Conservation (phyloP, 2,888 invertebrate species). For the Trachelus iudaicus region DNA sequence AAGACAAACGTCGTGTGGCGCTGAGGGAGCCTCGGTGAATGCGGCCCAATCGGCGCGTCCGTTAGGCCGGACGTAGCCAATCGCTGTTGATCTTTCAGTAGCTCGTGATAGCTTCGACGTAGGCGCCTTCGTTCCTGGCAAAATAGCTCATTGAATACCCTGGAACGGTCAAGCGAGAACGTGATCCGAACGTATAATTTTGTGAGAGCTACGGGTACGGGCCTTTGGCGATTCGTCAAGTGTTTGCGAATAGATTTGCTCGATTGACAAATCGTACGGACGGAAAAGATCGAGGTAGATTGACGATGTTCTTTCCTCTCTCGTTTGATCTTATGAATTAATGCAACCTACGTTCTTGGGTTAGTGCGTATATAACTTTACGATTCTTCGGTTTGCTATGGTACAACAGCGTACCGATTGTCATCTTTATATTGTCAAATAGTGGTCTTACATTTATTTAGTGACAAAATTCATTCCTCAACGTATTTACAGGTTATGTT, state of each 20-base stretch:
- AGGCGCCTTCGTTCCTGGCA: conserved; percentile 11
- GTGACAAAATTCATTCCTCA: neutral
- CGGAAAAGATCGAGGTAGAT: neutral
- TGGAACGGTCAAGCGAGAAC: conserved; percentile 18
- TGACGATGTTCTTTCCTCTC: neutral
- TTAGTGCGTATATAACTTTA: neutral
- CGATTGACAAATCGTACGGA: neutral
- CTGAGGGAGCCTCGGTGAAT: neutral
- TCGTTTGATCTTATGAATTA: neutral
- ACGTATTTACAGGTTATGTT: neutral
- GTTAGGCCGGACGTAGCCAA: neutral
- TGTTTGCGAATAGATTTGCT: neutral
- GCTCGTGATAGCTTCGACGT: neutral
- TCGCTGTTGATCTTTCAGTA: neutral
- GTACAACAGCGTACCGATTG: neutral
- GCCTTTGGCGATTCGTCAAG: neutral
- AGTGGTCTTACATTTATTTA: neutral
- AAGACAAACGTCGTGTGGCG: neutral
- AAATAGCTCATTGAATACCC: conserved; percentile 22
- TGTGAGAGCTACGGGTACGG: neutral
- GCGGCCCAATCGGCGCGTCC: neutral
- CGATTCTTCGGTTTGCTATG: neutral
- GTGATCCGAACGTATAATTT: conserved; percentile 11
- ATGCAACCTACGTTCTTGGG: neutral
- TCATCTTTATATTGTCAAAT: neutral